phyloP scores from a whole-genome alignment of 2,113 vertebrate species.

The Orcinus orca region DNA sequence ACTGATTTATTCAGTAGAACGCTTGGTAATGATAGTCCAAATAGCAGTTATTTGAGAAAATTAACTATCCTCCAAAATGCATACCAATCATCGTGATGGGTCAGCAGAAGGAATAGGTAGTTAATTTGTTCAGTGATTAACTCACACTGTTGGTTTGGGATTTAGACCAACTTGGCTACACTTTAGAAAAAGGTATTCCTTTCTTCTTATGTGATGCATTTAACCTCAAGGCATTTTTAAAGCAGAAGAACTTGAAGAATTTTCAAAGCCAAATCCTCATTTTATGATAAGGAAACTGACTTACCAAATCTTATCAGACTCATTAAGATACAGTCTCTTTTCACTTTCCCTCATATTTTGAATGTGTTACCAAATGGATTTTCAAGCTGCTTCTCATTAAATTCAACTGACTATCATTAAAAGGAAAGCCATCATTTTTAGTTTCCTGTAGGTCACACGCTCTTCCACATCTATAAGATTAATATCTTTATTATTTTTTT shows the following conservation, averaged over 20 bases:
- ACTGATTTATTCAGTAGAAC: slow-evolving; percentile 55
- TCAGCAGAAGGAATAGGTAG: neutral
- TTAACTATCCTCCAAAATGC: neutral
- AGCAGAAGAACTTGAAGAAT: neutral
- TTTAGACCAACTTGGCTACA: slow-evolving; percentile 14
- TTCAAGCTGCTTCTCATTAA: slow-evolving; percentile 22
- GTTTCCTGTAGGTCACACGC: neutral
- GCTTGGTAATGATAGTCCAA: slow-evolving; percentile 31
- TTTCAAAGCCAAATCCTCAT: neutral
- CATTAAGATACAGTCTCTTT: neutral
- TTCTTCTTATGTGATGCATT: neutral
- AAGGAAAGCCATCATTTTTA: neutral
- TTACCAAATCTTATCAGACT: neutral
- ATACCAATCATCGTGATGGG: neutral
- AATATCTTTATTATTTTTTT: too few species aligned
- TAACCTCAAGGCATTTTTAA: neutral
- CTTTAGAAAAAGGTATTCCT: neutral
- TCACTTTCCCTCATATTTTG: slow-evolving; percentile 3
- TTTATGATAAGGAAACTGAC: neutral
- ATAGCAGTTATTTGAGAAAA: slow-evolving; percentile 61
- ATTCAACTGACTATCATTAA: neutral
- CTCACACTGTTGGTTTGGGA: neutral
- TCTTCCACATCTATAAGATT: neutral
- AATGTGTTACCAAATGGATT: neutral
- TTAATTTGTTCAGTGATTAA: neutral